Base-by-base conservation (phyloP, 2,888 invertebrate species). In the Ormyrus rosae region DNA sequence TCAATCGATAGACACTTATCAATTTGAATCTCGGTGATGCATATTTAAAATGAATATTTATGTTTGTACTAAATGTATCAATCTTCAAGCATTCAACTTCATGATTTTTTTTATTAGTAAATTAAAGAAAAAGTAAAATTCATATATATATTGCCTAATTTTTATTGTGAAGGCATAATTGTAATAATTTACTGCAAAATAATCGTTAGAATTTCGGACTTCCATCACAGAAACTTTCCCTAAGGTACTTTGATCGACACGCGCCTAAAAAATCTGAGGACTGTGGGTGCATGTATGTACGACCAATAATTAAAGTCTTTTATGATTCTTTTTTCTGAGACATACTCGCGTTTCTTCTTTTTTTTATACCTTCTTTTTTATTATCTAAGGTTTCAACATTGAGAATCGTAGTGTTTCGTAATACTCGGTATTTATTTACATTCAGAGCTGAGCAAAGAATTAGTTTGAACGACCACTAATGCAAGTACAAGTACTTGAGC, bases 171-270 rank as follows among this genome's bases (percentile, higher is more conserved):
- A 60, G 11, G 11, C 34, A 71, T 11, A n/a, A 56, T 74, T 65
- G 11, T 5, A 48, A 11, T 74, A 48, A 65, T 65, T 56, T 71
- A 50, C 34, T 51, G 11, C 61, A 68, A 72, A 79, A 77, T 70
- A 72, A 81, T 45, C 45, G 74, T 51, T 73, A 55, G 79, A 78
- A 70, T 61, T 76, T 72, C 61, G 50, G 45, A 63, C 75, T 79
- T 70, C 69, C 70, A 75, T 82, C 64, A 81, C 68, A 78, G 65
- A 79, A 78, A 68, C 34, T 67, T 67, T 53, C 46, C 56, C 53
- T 61, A 77, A 71, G 50, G 61, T 63, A 71, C 51, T 78, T 70
- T 48, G 53, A 68, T 61, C 19, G 53, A 55, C 55, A 55, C 34
- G 45, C 34, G 51, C 19, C 56, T 65, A 74, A 74, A 55, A 67